phyloP scores from a whole-genome alignment of 2,113 vertebrate species.

The Brachyhypopomus gauderio region DNA sequence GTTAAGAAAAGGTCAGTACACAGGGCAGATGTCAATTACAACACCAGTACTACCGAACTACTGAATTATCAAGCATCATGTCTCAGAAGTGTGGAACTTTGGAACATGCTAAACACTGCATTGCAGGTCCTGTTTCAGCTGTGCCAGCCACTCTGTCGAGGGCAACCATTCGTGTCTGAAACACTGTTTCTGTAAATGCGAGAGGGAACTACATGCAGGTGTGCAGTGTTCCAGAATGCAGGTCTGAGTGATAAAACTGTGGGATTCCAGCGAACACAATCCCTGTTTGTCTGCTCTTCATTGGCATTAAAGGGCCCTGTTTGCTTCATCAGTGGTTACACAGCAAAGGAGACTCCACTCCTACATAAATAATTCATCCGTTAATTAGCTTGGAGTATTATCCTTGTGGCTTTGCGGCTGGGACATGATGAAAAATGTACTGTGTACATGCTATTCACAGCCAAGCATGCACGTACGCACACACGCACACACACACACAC shows the following conservation, averaged over 20 bases:
- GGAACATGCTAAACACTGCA: too few relatives aligned
- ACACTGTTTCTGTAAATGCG: neutral
- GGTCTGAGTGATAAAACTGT: neutral
- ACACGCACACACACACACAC: neutral
- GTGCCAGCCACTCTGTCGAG: too few relatives aligned
- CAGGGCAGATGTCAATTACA: too few relatives aligned
- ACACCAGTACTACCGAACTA: too few relatives aligned
- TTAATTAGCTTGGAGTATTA: slow-evolving; percentile 54
- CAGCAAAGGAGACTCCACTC: slow-evolving; percentile 40
- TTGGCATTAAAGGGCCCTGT: slow-evolving; percentile 40
- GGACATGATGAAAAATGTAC: slow-evolving; percentile 9
- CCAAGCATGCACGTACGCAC: too few relatives aligned
- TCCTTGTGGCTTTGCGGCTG: slow-evolving; percentile 34
- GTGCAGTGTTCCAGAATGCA: slow-evolving; percentile 27
- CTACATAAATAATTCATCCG: slow-evolving; percentile 63
- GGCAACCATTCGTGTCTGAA: neutral
- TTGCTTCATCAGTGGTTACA: slow-evolving; percentile 52
- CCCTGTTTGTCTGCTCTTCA: slow-evolving; percentile 1
- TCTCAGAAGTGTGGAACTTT: too few relatives aligned
- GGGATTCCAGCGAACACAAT: neutral
- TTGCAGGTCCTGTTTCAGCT: too few relatives aligned
- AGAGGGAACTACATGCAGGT: slow-evolving; percentile 23
- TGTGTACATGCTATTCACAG: slow-evolving; percentile 35
- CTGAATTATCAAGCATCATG: too few relatives aligned
- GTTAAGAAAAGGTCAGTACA: too few relatives aligned